phyloP scores from a whole-genome alignment of 1,140 invertebrate species.

The Conus ventricosus region DNA sequence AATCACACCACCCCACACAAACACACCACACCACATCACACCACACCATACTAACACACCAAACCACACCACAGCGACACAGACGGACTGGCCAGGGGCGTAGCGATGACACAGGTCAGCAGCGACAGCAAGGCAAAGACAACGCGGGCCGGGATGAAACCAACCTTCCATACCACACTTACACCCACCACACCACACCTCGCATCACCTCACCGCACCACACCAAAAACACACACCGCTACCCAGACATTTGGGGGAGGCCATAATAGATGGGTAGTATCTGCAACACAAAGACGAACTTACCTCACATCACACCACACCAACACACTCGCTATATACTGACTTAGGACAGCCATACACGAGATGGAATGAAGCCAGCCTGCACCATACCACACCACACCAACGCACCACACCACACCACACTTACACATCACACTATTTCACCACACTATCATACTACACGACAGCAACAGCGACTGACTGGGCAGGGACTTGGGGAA shows the following conservation, averaged over 20 bases:
- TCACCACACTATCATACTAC: no score
- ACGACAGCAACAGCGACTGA: conserved; percentile 16
- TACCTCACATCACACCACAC: neutral
- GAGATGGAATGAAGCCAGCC: no score
- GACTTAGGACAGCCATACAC: conserved; percentile 56
- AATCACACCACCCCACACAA: no score
- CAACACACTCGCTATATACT: conserved; percentile 27
- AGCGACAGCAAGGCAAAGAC: conserved; percentile 47
- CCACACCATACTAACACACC: no score
- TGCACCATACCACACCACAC: no score
- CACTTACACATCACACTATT: no score
- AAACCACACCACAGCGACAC: no score
- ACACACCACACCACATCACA: neutral
- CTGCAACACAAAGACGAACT: neutral
- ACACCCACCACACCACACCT: no score
- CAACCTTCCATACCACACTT: conserved; percentile 54
- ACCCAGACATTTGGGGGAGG: no score
- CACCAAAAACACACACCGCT: neutral
- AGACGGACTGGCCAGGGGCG: no score
- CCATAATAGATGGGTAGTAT: neutral
- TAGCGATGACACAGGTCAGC: conserved; percentile 31
- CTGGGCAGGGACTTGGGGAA: conserved; percentile 57
- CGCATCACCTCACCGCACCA: neutral
- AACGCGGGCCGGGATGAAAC: conserved; percentile 48
- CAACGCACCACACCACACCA: no score